Evolutionary conservation across 2,113 vertebrate species (phyloP).

Genomic region (Sturnus vulgaris): DNA sequence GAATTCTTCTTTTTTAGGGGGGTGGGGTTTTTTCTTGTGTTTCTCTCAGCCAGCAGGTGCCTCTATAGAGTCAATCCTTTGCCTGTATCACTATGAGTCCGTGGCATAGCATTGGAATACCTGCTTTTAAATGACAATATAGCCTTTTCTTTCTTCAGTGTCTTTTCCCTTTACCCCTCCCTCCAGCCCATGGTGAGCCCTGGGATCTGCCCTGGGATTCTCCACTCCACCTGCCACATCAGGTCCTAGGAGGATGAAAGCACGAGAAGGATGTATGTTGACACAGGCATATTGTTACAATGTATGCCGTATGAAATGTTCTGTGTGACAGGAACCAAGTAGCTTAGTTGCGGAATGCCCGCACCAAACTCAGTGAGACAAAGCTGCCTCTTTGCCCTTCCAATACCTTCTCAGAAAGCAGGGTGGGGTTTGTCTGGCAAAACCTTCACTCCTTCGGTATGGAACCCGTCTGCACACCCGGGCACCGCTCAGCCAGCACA

Average conservation of each 20-base stretch:
- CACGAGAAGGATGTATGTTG: neutral
- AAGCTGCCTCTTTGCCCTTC: neutral
- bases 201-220: neutral
- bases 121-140: neutral
- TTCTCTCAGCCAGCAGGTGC: conserved; percentile 66
- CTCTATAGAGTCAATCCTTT: conserved; percentile 51
- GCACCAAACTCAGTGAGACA: neutral
- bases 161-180: neutral
- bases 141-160: neutral
- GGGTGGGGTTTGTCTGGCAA: neutral
- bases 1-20: neutral
- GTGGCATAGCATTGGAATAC: conserved; percentile 25
- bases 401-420: neutral
- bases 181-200: neutral
- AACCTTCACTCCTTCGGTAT: neutral
- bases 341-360: neutral
- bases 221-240: neutral
- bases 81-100: neutral
- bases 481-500: neutral
- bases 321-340: neutral
- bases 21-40: neutral
- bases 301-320: neutral
- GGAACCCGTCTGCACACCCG: neutral
- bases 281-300: neutral
- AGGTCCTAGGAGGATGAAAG: neutral